Evolutionary conservation across 2,797 vertebrate genomes (phyloP), one percentile per base, ranked within the genome.

Genomic region (Myotis planiceps): DNA sequence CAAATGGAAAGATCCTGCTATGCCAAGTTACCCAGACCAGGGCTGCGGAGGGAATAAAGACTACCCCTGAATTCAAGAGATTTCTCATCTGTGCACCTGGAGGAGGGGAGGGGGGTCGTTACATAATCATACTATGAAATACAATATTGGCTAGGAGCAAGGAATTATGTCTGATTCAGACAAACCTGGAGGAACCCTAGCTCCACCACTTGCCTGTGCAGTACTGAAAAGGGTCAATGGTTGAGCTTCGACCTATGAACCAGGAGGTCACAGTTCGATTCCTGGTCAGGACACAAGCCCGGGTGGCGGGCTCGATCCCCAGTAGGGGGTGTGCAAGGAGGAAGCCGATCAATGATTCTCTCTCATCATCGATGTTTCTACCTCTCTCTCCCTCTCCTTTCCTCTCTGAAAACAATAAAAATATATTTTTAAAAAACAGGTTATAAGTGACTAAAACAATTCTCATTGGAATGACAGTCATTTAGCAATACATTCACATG

Each of bases 121-220:
- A 90, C 92, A 92, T 69, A 76, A 93, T 81, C 65, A 42, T n/a
- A 74, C 18, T 75, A 19, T 83, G 23, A 92, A 45, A 68, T 25
- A 60, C 34, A 65, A 25, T 37, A 39, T 0, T 75, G 32, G 10
- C 75, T 47, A 51, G 69, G 53, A 92, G 29, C 25, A 51, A 60
- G 65, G 32, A 84, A 51, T 34, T 23, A 15, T 23, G 25, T 60
- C 27, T 60, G 45, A 80, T 12, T 58, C 63, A 42, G 32, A 60
- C 34, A 39, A 58, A 72, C 45, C 25, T 79, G 16, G 69, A 51
- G 42, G 32, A 82, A 90, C 25, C 34, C 25, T 13, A 81, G 34
- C 34, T n/a, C 9, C 7, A 90, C 9, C 23, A 18, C 37, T 55
- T 89, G 29, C 34, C n/a, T 91, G 25, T 72, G 69, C 4, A 2